These are phyloP conservation scores for Tursiops truncatus DNA, from an alignment of 2,113 vertebrate genomes.

Conservation along the genomic window DNA sequence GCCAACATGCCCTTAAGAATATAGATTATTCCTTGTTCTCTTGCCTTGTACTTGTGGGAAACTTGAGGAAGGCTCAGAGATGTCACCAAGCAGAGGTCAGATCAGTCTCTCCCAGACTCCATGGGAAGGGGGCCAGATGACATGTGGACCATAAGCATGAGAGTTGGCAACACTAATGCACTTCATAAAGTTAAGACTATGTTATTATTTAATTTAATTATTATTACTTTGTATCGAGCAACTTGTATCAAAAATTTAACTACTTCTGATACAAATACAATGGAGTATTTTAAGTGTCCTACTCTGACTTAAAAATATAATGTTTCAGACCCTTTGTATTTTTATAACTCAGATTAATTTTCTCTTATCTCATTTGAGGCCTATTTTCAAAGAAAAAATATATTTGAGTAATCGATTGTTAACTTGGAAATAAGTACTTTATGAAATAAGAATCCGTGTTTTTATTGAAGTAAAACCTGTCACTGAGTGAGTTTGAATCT, in stretches of 20 bases:
- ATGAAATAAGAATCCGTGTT: not conserved
- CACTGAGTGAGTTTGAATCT: not conserved
- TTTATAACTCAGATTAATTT: conserved; percentile 26
- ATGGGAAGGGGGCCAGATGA: not conserved
- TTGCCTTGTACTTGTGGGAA: not conserved
- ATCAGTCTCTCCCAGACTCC: not conserved
- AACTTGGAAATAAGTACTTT: not conserved
- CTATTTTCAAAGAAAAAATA: not conserved
- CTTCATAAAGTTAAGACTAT: not conserved
- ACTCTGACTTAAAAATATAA: not conserved
- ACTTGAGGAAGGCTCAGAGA: not conserved
- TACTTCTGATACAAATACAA: not conserved
- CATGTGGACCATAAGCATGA: not conserved
- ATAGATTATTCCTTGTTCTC: not conserved
- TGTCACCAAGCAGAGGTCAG: not conserved
- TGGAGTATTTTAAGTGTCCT: not conserved
- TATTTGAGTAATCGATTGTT: not conserved
- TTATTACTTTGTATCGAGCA: not conserved
- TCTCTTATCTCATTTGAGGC: not conserved
- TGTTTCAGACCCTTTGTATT: not conserved
- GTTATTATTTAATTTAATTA: not conserved
- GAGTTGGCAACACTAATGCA: not conserved
- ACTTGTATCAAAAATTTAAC: not conserved
- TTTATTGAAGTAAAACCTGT: not conserved
- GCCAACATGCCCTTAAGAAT: not conserved